Conservation (phyloP, 2,797 vertebrate genomes). For the Bovichtus variegatus region DNA sequence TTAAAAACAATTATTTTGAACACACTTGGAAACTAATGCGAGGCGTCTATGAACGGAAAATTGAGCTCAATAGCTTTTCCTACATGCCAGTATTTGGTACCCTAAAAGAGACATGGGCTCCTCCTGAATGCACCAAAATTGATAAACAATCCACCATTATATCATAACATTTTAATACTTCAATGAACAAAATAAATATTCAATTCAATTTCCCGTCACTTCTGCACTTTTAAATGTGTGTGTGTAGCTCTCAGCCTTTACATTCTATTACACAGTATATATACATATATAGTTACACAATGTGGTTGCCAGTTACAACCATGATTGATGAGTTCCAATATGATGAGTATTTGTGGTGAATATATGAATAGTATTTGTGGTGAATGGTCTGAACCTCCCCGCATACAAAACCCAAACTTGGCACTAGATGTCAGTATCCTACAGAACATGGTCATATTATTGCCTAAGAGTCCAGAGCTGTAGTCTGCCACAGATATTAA, state of each 20-base stretch:
- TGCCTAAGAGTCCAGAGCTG: background rate
- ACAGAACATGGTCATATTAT: background rate
- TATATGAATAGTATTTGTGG: background rate
- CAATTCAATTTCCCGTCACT: background rate
- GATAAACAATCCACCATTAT: background rate
- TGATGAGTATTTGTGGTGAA: background rate
- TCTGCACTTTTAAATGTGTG: background rate
- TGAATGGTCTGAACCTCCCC: background rate
- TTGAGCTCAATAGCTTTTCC: no score
- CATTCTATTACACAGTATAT: background rate
- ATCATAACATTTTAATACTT: background rate
- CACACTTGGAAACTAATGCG: no score
- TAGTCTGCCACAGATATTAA: conserved; percentile 11
- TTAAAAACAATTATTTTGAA: no score
- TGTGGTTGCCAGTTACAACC: background rate
- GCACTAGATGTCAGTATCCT: conserved; percentile 68
- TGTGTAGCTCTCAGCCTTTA: background rate
- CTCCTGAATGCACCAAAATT: background rate
- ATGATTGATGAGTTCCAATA: background rate
- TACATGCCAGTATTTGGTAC: background rate
- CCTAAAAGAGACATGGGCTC: background rate
- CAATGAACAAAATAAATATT: background rate
- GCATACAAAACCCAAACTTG: background rate
- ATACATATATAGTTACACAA: background rate
- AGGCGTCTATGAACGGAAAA: no score